Evolutionary conservation across 2,888 invertebrate species (phyloP).

Genomic region (Gasteruption jaculator): DNA sequence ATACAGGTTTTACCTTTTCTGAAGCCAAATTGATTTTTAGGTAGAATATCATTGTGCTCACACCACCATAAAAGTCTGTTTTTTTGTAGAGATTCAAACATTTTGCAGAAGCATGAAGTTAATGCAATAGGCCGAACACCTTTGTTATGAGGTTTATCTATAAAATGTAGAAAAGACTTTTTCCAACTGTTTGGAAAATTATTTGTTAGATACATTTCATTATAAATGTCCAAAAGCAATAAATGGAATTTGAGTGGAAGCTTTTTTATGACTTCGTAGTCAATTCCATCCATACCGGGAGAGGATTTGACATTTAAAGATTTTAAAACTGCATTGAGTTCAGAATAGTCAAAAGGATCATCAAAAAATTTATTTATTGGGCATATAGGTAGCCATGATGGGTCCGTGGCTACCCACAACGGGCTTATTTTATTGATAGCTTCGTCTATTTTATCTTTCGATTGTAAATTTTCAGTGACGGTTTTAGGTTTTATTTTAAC

Average conservation of each 20-base stretch:
- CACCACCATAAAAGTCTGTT: conserved; percentile 20
- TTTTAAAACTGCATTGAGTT: conserved; percentile 16
- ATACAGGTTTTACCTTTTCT: conserved; percentile 18
- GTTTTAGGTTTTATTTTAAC: background rate
- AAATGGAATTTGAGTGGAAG: conserved; percentile 15
- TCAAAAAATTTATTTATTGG: conserved; percentile 6
- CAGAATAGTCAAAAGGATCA: conserved; percentile 14
- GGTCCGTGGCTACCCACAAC: conserved; percentile 7
- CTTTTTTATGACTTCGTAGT: conserved; percentile 16
- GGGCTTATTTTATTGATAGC: conserved; percentile 4
- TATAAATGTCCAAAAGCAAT: conserved; percentile 20
- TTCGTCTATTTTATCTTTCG: background rate
- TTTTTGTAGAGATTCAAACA: conserved; percentile 20
- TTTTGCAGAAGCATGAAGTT: conserved; percentile 19
- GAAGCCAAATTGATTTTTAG: conserved; percentile 18
- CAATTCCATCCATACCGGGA: conserved; percentile 22
- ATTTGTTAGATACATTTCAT: conserved; percentile 13
- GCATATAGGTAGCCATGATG: background rate
- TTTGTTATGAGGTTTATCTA: conserved; percentile 15
- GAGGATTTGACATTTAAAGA: conserved; percentile 16
- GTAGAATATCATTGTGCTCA: conserved; percentile 18
- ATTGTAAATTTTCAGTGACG: conserved; percentile 1
- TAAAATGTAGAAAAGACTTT: conserved; percentile 16
- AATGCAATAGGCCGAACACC: conserved; percentile 19
- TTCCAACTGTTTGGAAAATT: conserved; percentile 13